These are phyloP conservation scores for Sinonovacula constricta DNA, from an alignment of 1,140 invertebrate genomes.

Conservation along the genomic window DNA sequence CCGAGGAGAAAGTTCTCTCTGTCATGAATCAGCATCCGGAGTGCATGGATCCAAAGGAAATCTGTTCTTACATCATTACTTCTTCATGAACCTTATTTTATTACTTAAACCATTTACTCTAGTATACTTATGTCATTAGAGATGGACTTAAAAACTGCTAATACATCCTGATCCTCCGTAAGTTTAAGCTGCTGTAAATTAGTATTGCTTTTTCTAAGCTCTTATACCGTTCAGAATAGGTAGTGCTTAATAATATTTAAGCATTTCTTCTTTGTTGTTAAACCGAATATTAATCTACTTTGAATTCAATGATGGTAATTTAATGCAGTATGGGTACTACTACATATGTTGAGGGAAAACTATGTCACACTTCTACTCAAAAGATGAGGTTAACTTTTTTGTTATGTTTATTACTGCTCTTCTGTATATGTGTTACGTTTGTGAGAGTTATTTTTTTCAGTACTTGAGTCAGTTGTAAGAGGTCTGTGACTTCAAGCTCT, in stretches of 20 bases:
- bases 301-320: too few species aligned
- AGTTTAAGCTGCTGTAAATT: neutral
- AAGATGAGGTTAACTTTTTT: too few species aligned
- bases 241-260: neutral
- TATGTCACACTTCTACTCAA: too few species aligned
- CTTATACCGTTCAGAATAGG: neutral
- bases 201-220: neutral
- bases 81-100: constrained; percentile 77
- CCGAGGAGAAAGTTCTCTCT: constrained; percentile 90
- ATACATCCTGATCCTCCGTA: neutral
- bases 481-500: too few species aligned
- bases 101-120: neutral
- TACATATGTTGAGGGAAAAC: too few species aligned
- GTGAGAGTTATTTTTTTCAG: too few species aligned
- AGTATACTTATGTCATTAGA: neutral
- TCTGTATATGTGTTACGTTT: too few species aligned
- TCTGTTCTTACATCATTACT: constrained; percentile 90
- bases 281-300: too few species aligned
- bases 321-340: too few species aligned
- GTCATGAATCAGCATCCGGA: constrained; percentile 92
- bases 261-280: too few species aligned
- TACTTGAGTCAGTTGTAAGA: too few species aligned
- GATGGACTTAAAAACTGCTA: neutral
- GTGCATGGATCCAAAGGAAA: constrained; percentile 91
- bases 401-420: too few species aligned